Evolutionary conservation across 2,888 invertebrate species (phyloP), one percentile per base, ranked within the genome.

Genomic region (Minunthozetes semirufus): DNA sequence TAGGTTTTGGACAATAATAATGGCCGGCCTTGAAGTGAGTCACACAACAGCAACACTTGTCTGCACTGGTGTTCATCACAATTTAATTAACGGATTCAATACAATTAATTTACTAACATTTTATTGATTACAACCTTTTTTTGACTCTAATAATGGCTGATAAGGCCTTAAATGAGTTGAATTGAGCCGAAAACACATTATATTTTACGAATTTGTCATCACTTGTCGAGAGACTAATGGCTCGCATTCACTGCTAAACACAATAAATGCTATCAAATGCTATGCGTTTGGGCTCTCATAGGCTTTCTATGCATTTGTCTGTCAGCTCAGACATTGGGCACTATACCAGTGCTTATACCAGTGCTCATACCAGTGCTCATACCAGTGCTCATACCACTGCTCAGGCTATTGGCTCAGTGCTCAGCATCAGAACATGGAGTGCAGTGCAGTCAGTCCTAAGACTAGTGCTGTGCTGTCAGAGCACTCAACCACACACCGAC

Each of bases 21-120:
- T 63, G 63, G 63, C 63, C 25, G 63, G 63, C 63, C 63, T 63
- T 63, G 63, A 63, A 63, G 63, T 63, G 63, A 63, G 63, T 63
- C 63, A 63, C 63, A 63, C 19, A 19, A 63, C 63, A 63, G 59
- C 22, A 59, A 59, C 59, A 59, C 22, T 25, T 59, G 27, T 27
- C 22, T 59, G 22, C 25, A 59, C 27, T 59, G 22, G 59, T 25
- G 59, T 59, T 59, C 27, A 59, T 27, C 22, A 25, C 59, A 59
- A 59, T 59, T 22, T 22, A 25, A 59, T 22, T 13, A 22, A 22
- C 22, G n/a, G 6, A 4, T 59, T 19, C 4, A 25, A 17, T 4
- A 27, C 27, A 59, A 27, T 59, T 59, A 25, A 59, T 59, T 59
- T n/a, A 22, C n/a, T 22, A 59, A 25, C 27, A 22, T 13, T 59